A percentile compares a stretch with the other conserved stretches of the same genome.
Evolutionary conservation across 2,797 vertebrate genomes (phyloP).

Genomic region (Galago senegalensis): DNA sequence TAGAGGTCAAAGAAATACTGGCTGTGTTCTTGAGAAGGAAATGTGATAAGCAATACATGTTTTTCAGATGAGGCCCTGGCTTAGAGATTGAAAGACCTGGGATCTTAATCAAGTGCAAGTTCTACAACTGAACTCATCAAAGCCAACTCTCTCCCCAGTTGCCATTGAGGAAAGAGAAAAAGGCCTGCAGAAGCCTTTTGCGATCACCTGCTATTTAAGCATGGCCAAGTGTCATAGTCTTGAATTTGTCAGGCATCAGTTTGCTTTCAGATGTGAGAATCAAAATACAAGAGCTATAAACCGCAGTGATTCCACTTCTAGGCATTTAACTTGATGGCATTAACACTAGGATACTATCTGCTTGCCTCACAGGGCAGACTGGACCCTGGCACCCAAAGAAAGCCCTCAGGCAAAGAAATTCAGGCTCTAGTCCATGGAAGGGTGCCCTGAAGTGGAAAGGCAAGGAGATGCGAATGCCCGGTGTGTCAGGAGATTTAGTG

Average conservation of each 20-base stretch:
- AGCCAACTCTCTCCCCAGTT: not conserved
- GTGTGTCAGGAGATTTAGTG: not conserved
- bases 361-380: not conserved
- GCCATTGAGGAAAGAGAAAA: not conserved
- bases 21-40: constrained; percentile 33
- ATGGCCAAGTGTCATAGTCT: not conserved
- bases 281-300: not conserved
- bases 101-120: not conserved
- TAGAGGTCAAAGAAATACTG: constrained; percentile 37
- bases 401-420: too few relatives aligned
- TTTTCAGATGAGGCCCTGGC: not conserved
- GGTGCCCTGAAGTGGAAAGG: not conserved
- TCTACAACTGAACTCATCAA: constrained; percentile 32
- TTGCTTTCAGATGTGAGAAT: constrained; percentile 28
- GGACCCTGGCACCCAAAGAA: not conserved
- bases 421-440: not conserved
- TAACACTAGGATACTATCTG: not conserved
- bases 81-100: not conserved
- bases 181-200: not conserved
- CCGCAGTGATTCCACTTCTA: not conserved
- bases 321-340: not conserved
- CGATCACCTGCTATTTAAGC: constrained; percentile 45
- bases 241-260: not conserved
- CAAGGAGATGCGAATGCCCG: not conserved
- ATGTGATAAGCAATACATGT: not conserved